These are phyloP conservation scores for Varroa destructor DNA, from an alignment of 1,140 invertebrate species.

Conservation along the genomic window DNA sequence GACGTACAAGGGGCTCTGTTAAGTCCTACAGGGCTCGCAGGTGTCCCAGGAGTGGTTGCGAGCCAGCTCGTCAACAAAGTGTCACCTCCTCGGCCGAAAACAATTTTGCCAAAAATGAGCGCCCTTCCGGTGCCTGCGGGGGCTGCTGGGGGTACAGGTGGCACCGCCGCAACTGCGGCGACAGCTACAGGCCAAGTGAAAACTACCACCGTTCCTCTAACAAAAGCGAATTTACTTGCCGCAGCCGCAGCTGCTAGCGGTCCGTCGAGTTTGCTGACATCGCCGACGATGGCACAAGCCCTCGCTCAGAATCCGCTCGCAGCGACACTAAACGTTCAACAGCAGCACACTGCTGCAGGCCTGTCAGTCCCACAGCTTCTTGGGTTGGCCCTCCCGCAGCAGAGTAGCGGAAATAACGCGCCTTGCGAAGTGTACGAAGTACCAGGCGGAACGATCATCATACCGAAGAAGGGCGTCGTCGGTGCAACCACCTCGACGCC, in stretches of 20 bases:
- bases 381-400: not conserved
- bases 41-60: not conserved
- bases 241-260: not conserved
- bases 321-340: not conserved
- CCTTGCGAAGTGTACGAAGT: constrained; percentile 26
- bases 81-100: constrained; percentile 23
- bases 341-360: not conserved
- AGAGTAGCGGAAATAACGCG: not conserved
- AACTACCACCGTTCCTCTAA: not conserved
- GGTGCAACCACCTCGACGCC: not conserved
- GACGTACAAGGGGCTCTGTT: not conserved
- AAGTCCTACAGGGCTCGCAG: not conserved
- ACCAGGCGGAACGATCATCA: constrained; percentile 17
- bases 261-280: not conserved
- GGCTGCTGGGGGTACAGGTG: not conserved
- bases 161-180: no score
- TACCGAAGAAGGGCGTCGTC: constrained; percentile 8
- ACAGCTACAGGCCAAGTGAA: no score
- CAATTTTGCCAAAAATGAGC: constrained; percentile 9
- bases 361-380: not conserved
- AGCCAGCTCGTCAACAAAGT: constrained; percentile 19
- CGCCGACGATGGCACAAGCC: not conserved
- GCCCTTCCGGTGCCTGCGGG: not conserved
- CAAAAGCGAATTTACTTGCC: not conserved
- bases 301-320: constrained; percentile 14